Percentiles rank a stretch among this genome's conserved stretches.
Evolutionary conservation across 1,140 invertebrate genomes (phyloP).

Genomic region (Antheraea pernyi): DNA sequence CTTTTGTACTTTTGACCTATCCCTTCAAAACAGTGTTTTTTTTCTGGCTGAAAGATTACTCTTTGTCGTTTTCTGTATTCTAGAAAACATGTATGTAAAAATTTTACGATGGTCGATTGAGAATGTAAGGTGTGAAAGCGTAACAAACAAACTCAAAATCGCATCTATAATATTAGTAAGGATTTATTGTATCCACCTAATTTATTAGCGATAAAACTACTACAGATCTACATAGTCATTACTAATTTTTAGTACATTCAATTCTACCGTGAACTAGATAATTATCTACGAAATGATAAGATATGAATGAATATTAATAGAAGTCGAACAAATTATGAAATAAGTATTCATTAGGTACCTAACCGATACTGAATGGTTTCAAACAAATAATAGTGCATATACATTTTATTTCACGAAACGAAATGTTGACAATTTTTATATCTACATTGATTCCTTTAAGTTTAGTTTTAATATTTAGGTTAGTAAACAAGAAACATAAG

Average conservation of each 20-base stretch:
- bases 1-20: too few species aligned
- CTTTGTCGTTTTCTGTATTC: too few species aligned
- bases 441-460: slow-evolving; percentile 37
- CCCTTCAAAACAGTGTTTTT: too few species aligned
- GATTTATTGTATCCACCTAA: too few species aligned
- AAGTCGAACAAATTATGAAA: slow-evolving; percentile 1
- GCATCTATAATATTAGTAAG: too few species aligned
- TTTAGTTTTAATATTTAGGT: slow-evolving; percentile 50
- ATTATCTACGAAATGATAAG: slow-evolving; percentile 9
- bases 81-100: too few species aligned
- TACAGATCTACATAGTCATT: neutral
- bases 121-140: too few species aligned
- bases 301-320: neutral
- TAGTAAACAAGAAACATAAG: slow-evolving; percentile 54
- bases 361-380: neutral
- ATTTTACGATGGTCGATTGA: too few species aligned
- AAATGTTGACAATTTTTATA: slow-evolving; percentile 30
- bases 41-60: too few species aligned
- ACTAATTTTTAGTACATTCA: neutral
- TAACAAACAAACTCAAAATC: too few species aligned
- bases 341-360: neutral
- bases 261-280: neutral
- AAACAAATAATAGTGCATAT: neutral
- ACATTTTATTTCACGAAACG: neutral
- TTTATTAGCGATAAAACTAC: too few species aligned